Evolutionary conservation across 2,113 vertebrate genomes (phyloP).

Genomic region (Smithornis capensis): DNA sequence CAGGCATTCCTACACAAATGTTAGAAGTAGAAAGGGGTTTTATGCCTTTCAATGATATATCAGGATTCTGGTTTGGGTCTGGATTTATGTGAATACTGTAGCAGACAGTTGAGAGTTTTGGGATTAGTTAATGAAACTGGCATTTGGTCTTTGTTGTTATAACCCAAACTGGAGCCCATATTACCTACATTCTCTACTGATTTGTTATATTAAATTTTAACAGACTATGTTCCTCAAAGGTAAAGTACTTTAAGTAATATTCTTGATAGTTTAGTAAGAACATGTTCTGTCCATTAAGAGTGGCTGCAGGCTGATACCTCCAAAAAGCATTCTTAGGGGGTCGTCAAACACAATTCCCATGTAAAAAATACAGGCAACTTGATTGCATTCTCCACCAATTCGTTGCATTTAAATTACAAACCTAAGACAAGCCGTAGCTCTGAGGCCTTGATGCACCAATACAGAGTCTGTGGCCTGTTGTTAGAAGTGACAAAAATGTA

Average conservation of each 20-base stretch:
- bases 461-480: neutral
- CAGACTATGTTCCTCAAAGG: neutral
- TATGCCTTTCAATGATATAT: neutral
- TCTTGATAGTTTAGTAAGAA: neutral
- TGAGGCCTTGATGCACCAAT: neutral
- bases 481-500: neutral
- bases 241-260: neutral
- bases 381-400: neutral
- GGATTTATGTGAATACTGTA: neutral
- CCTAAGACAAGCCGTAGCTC: neutral
- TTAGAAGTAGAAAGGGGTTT: neutral
- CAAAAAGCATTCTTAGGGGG: neutral
- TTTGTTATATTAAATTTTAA: neutral
- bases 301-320: neutral
- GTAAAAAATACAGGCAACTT: neutral
- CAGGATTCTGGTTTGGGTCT: neutral
- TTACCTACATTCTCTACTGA: neutral
- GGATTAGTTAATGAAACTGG: neutral
- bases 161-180: neutral
- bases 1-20: neutral
- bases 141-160: neutral
- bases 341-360: neutral
- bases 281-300: fast-evolving
- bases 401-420: neutral
- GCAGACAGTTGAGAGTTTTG: neutral